phyloP scores from a whole-genome alignment of 23 tunicate genomes.

The Botrylloides violaceus region DNA sequence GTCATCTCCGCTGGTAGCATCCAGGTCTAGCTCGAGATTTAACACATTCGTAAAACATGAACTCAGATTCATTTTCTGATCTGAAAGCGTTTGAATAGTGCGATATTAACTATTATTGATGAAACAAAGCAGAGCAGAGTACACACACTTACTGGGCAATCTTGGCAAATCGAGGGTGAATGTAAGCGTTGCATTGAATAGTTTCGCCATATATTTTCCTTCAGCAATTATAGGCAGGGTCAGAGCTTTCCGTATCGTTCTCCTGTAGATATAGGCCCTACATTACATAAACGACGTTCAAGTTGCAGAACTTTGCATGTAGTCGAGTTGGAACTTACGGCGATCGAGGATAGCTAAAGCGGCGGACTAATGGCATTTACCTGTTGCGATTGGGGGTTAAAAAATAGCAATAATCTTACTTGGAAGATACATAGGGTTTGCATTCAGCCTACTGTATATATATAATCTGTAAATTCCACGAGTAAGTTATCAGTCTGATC shows the following conservation, averaged over 20 bases:
- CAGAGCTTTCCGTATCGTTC: background rate
- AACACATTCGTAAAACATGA: slow-evolving; percentile 2
- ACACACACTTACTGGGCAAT: background rate
- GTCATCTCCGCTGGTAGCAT: background rate
- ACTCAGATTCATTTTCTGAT: background rate
- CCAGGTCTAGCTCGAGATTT: background rate
- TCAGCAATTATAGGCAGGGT: background rate
- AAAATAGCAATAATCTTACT: too few relatives aligned
- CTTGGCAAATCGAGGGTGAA: background rate
- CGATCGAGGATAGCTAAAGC: too few relatives aligned
- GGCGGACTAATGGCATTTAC: too few relatives aligned
- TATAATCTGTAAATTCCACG: too few relatives aligned
- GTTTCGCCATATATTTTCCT: slow-evolving; percentile 5
- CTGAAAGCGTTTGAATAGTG: background rate
- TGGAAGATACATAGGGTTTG: too few relatives aligned
- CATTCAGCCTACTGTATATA: too few relatives aligned
- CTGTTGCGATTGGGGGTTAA: too few relatives aligned
- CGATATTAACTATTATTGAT: background rate
- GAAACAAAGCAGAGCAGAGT: background rate
- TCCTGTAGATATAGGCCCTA: too few relatives aligned
- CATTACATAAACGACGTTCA: too few relatives aligned
- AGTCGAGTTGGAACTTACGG: too few relatives aligned
- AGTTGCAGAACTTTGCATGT: too few relatives aligned
- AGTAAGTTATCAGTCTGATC: too few relatives aligned
- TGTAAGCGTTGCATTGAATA: background rate